phyloP scores from a whole-genome alignment of 1,140 invertebrate species.

The Scaptomyza hsui region DNA sequence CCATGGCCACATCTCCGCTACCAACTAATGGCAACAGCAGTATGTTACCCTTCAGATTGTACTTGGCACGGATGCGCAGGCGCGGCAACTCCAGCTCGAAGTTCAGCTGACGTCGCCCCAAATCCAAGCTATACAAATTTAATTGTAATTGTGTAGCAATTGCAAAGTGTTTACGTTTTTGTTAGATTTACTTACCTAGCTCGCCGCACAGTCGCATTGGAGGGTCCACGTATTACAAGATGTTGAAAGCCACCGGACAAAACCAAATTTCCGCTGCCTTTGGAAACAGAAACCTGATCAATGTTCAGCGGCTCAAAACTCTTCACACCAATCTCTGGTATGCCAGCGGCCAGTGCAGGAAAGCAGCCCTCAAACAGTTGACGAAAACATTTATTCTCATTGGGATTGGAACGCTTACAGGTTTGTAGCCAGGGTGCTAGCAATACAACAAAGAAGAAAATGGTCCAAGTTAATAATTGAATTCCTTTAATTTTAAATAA shows the following conservation, averaged over 20 bases:
- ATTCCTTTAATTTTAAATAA: no score
- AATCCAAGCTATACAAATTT: slow-evolving; percentile 79
- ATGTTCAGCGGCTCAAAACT: slow-evolving; percentile 85
- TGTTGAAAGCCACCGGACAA: slow-evolving; percentile 84
- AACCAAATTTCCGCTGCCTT: slow-evolving; percentile 84
- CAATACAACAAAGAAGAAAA: no score
- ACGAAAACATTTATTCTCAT: slow-evolving; percentile 80
- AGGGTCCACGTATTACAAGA: slow-evolving; percentile 84
- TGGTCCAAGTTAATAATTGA: no score
- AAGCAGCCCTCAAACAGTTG: slow-evolving; percentile 77
- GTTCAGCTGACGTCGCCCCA: slow-evolving; percentile 84
- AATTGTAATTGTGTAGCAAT: no score
- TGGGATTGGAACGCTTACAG: slow-evolving; percentile 76
- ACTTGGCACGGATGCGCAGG: slow-evolving; percentile 85
- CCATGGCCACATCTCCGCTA: slow-evolving; percentile 85
- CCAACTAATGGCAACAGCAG: slow-evolving; percentile 86
- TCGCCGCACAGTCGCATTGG: slow-evolving; percentile 82
- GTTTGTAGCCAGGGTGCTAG: slow-evolving; percentile 76
- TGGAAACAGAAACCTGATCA: slow-evolving; percentile 84
- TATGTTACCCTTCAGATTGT: slow-evolving; percentile 86
- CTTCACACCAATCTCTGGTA: slow-evolving; percentile 84
- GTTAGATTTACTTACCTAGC: slow-evolving; percentile 57
- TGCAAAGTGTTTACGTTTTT: slow-evolving; percentile 19
- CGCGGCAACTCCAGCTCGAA: slow-evolving; percentile 85
- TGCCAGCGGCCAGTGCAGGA: slow-evolving; percentile 81